Evolutionary conservation across 2,888 invertebrate genomes (phyloP).

Genomic region (Seira sanloemensis): DNA sequence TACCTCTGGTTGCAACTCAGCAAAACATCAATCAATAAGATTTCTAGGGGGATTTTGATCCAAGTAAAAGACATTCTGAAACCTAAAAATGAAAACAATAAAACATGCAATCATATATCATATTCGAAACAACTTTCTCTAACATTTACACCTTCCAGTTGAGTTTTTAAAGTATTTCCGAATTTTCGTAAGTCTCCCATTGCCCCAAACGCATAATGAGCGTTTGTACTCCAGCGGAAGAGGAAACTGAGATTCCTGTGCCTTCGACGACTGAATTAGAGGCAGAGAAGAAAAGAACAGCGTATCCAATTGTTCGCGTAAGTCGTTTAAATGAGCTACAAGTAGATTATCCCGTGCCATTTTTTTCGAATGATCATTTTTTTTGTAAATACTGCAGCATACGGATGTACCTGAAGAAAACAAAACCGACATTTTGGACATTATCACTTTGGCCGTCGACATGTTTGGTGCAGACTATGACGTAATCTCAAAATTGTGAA

Average conservation of each 20-base stretch:
- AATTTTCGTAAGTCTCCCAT: neutral
- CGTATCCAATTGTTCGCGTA: constrained; percentile 60
- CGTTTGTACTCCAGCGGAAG: constrained; percentile 10
- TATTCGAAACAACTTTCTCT: no score
- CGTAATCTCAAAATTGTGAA: constrained; percentile 34
- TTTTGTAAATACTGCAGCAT: constrained; percentile 61
- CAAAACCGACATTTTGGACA: constrained; percentile 69
- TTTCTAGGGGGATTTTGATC: no score
- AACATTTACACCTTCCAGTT: no score
- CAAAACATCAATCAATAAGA: no score
- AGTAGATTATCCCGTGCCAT: neutral
- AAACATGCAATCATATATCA: no score
- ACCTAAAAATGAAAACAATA: no score
- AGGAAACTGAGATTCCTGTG: neutral
- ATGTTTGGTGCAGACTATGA: constrained; percentile 64
- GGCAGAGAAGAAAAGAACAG: constrained; percentile 22
- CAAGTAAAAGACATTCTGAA: no score
- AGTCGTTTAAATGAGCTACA: neutral
- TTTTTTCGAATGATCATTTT: neutral
- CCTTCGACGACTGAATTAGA: constrained; percentile 16
- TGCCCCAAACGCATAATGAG: constrained; percentile 3
- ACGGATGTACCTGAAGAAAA: constrained; percentile 71
- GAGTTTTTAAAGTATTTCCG: no score
- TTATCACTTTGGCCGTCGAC: constrained; percentile 68
- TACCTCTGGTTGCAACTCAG: no score